These are phyloP conservation scores for Proisotoma minuta DNA, from an alignment of 2,888 invertebrate genomes.

Conservation along the genomic window DNA sequence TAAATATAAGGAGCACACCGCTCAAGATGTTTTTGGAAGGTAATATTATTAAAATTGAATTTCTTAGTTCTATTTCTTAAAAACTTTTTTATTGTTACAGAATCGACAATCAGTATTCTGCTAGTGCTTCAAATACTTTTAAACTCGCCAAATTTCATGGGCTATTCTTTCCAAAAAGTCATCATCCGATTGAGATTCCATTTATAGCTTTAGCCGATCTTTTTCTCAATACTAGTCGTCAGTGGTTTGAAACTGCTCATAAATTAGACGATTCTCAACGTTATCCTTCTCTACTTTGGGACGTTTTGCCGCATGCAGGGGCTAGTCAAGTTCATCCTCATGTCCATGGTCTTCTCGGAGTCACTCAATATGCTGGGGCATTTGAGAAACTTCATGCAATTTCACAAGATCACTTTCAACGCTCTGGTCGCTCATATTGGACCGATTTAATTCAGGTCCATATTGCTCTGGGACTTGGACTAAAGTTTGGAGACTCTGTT, in stretches of 20 bases:
- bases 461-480: constrained; percentile 50
- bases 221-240: constrained; percentile 49
- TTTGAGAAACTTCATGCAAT: constrained; percentile 50
- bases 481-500: constrained; percentile 49
- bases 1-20: constrained; percentile 50
- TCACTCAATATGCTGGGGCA: constrained; percentile 50
- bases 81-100: no score
- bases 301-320: constrained; percentile 52
- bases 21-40: constrained; percentile 52
- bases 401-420: constrained; percentile 49
- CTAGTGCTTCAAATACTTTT: constrained; percentile 53
- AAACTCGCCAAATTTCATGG: constrained; percentile 53
- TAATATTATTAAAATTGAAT: no score
- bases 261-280: constrained; percentile 42
- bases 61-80: no score
- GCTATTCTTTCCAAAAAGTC: constrained; percentile 50
- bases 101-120: constrained; percentile 50
- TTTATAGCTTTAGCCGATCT: constrained; percentile 50
- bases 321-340: constrained; percentile 55
- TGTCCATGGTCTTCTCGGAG: constrained; percentile 51
- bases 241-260: constrained; percentile 51
- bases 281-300: constrained; percentile 52
- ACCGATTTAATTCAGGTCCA: constrained; percentile 50
- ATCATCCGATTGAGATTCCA: constrained; percentile 51
- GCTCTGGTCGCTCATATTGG: constrained; percentile 50